Conservation (phyloP, 2,888 invertebrate species). For the Operophtera brumata region DNA sequence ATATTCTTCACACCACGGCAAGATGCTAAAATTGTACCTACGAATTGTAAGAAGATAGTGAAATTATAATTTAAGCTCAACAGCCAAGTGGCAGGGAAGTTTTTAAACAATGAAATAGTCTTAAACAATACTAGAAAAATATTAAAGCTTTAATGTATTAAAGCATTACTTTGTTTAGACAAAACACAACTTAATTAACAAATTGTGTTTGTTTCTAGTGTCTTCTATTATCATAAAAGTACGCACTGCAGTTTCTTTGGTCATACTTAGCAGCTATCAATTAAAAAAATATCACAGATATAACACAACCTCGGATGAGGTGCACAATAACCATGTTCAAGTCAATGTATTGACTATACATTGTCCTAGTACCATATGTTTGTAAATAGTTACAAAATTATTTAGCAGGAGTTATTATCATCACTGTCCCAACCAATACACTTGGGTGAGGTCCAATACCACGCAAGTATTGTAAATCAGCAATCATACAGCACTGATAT, state of each 20-base stretch:
- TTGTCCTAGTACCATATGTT: slow-evolving; percentile 1
- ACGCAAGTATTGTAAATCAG: slow-evolving; percentile 4
- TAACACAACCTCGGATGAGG: slow-evolving; percentile 43
- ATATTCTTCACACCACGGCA: too few species aligned
- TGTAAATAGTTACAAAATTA: slow-evolving; percentile 6
- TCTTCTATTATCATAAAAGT: background rate
- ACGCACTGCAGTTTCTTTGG: slow-evolving; percentile 27
- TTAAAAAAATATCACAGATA: slow-evolving; percentile 54
- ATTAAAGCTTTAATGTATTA: too few species aligned
- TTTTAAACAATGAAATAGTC: background rate
- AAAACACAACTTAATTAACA: slow-evolving; percentile 14
- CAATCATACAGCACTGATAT: slow-evolving; percentile 9
- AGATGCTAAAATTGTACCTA: too few species aligned
- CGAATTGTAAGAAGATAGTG: too few species aligned
- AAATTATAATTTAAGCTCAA: background rate
- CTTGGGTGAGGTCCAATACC: slow-evolving; percentile 7
- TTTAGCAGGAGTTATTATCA: background rate
- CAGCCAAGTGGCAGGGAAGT: background rate
- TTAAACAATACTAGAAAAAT: background rate
- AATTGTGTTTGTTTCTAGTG: slow-evolving; percentile 1
- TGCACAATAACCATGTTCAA: slow-evolving; percentile 28
- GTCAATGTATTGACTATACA: slow-evolving; percentile 8
- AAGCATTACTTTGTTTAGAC: background rate
- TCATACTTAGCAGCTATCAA: slow-evolving; percentile 36
- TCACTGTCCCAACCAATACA: slow-evolving; percentile 8